Base-by-base conservation (phyloP, 2,797 vertebrate genomes). In the Rousettus madagascariensis region DNA sequence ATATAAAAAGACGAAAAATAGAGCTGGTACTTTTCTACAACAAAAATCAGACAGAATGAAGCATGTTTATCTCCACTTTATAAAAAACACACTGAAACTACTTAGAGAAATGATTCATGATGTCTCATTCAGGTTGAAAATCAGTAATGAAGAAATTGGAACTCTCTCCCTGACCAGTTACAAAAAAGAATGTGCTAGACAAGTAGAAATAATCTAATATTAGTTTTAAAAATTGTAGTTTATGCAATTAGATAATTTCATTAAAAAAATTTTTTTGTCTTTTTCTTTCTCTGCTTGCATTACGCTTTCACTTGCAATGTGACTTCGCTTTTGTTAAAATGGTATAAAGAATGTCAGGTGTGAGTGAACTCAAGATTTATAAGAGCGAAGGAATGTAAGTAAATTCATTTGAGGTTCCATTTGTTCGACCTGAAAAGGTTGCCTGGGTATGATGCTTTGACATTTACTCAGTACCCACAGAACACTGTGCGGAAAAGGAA, bases 381-480 rank as follows among this genome's bases (percentile, higher is more conserved):
- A 96, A 84, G 93, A 97, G 90, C n/a, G 91, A 96, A 97, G 49
- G 59, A 89, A 15, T 91, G 11, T 97, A 68, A 95, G 95, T 92
- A 97, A 91, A 97, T 96, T 96, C 95, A 96, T 95, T 43, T 94
- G 94, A 95, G 91, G 96, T 97, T 97, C 97, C 91, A 87, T 90
- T 96, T 97, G 94, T 97, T 97, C 88, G 95, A 75, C 71, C 74
- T 6, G 66, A 96, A 94, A 97, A 97, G 41, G 68, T 87, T 97
- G 83, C 78, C 68, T 33, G 22, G 33, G 43, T 96, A 74, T 94
- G 79, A 93, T 96, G 53, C 61, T 93, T 91, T 98, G 96, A 96
- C 79, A 96, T 97, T 98, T 98, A 84, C 94, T 98, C 95, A 88
- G 88, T 19, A 91, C 55, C 53, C 79, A 74, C 20, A 83, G 65